Base-by-base conservation (phyloP, 2,797 vertebrate species). In the Amblyraja radiata region DNA sequence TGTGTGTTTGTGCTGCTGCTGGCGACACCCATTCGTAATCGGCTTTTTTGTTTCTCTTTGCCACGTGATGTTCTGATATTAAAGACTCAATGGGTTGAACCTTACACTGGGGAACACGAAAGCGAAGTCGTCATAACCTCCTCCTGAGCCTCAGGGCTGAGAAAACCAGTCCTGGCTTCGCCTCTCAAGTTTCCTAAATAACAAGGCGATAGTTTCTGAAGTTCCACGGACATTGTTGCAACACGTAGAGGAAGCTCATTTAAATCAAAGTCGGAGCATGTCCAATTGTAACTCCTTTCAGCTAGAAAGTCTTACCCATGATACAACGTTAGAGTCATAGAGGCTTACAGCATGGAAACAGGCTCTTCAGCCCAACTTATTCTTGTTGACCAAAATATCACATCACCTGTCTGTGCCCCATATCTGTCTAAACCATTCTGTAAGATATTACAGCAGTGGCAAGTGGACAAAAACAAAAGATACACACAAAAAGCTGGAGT, bases 111-210 rank as follows among this genome's bases (percentile, higher is more conserved):
- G 8, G 58, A 83, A 58, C 46, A 32, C 32, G 0, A 28, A 61
- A 54, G 46, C 9, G 1, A 10, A 25, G 71, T 25, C 8, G 18
- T 0, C 10, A 6, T 46, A 6, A 4, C 54, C 46, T 14, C 81
- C 46, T n/a, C 54, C 54, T 0, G 2, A n/a, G 46, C 54, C 25
- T 39, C 1, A 96, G 94, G 54, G 81, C 1, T 61, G 46, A 86
- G 61, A 63, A 63, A n/a, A 86, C 28, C 11, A 61, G 1, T 28
- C 83, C 9, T 13, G 61, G 83, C 61, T n/a, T 86, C 58, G 65
- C 28, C 61, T 86, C 61, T 28, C 11, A 16, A 86, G 54, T n/a
- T 61, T 86, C 25, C 58, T 63, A 83, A 32, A 63, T 71, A 86
- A 46, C 21, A 23, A 54, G 25, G 46, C 54, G 23, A 81, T 81